Evolutionary conservation across 1,140 invertebrate species (phyloP), one percentile per base, ranked within the genome.

Genomic region (Drosophila ogumai): DNA sequence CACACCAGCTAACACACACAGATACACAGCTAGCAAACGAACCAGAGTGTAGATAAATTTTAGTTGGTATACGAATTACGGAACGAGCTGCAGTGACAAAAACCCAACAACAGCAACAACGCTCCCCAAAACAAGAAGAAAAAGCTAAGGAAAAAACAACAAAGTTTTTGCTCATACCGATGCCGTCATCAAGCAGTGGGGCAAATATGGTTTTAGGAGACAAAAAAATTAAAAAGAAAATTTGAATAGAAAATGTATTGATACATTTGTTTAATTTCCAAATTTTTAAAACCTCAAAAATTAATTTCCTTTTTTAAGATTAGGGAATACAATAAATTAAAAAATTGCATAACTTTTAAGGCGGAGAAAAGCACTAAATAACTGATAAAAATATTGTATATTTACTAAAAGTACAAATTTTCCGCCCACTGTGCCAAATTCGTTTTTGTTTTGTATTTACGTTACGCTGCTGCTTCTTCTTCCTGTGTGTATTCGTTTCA

Each of bases 141-240:
- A 55, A 73, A 38, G 43, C 54, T 31, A 49, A 63, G 49, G 49
- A 46, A 41, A 67, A 66, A 73, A 49, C n/a, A 75, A 67, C 63
- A 25, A 15, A 61, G 50, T 75, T 75, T 80, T 84, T 54, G 81
- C 81, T 59, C 81, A 84, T 76, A 78, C 81, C 79, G 82, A 85
- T 85, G 82, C 79, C 82, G 82, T 85, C 82, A 85, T 87, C 84
- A 65, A 60, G 28, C 66, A 69, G 59, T 58, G 54, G 36, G 41
- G 13, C 57, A 36, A 50, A 38, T 6, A 38, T 25, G 13, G 8
- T 55, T 25, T n/a, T 38, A 2, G 36, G 19, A 10, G 13, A 1
- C 0, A 9, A 25, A 15, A 19, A 2, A 43, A n/a, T n/a, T 8
- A 43, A 43, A 47, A 25, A 8, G 25, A 25, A 47, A 49, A 28